phyloP scores from a whole-genome alignment of 2,113 vertebrate genomes.

The human region DNA sequence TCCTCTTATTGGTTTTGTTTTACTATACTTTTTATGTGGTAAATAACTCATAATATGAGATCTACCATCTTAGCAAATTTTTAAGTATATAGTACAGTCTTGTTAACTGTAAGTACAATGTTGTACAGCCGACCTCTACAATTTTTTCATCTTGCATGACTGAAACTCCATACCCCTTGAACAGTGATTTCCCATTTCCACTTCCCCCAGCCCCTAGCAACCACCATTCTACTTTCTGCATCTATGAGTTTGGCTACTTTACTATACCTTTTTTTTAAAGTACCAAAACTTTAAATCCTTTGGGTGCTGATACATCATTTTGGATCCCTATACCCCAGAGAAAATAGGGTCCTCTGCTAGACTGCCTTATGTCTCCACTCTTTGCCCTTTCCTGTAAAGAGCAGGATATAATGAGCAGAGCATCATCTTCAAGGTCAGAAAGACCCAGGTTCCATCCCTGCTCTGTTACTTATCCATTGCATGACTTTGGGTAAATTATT shows the following conservation, averaged over 20 bases:
- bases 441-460: background rate
- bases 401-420: background rate
- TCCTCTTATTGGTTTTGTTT: slow-evolving; percentile 9
- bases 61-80: background rate
- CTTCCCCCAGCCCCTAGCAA: background rate
- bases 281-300: background rate
- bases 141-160: background rate
- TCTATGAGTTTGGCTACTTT: background rate
- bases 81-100: background rate
- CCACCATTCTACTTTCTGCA: background rate
- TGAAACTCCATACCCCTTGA: background rate
- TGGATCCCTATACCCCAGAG: background rate
- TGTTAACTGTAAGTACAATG: background rate
- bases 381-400: background rate
- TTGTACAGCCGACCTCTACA: background rate
- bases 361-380: background rate
- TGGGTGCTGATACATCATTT: background rate
- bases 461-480: background rate
- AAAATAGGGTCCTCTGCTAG: background rate
- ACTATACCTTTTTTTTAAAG: background rate
- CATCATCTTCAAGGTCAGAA: background rate
- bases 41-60: background rate
- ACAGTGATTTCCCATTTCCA: background rate
- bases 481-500: background rate
- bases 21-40: background rate